Evolutionary conservation across 2,797 vertebrate genomes (phyloP).

Genomic region (Petrocephalus sullivani): DNA sequence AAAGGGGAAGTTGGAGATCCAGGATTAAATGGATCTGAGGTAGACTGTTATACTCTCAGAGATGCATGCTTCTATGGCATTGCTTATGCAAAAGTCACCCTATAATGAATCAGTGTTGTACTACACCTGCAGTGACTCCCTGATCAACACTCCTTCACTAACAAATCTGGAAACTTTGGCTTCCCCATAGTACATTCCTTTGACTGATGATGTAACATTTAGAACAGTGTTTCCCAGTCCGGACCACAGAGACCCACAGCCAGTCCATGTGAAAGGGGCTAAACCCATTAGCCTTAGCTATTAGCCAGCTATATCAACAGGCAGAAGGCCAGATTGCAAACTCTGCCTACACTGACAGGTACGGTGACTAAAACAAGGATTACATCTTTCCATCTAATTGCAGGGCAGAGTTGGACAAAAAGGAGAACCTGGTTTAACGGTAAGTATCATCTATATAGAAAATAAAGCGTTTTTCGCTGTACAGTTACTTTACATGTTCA

Average conservation of each 20-base stretch:
- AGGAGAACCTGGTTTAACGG: slow-evolving; percentile 72
- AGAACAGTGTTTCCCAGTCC: not conserved
- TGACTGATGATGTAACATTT: not conserved
- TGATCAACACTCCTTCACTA: not conserved
- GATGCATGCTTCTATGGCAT: not conserved
- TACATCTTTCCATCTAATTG: slow-evolving; percentile 11
- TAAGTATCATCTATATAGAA: slow-evolving; percentile 50
- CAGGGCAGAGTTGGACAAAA: slow-evolving; percentile 71
- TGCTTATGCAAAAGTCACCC: not conserved
- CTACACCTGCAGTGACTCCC: not conserved
- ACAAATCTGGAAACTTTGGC: not conserved
- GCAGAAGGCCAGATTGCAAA: not conserved
- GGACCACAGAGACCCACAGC: not conserved
- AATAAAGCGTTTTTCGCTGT: not conserved
- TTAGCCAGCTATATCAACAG: not conserved
- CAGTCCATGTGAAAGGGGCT: not conserved
- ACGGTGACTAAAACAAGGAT: not conserved
- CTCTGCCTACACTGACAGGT: not conserved
- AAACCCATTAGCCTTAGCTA: not conserved
- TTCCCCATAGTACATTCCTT: not conserved
- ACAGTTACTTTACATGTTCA: not conserved
- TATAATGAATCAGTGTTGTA: not conserved
- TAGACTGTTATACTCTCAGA: slow-evolving; percentile 18
- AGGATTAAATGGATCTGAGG: slow-evolving; percentile 58
- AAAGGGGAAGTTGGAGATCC: slow-evolving; percentile 66